A percentile compares a stretch with the other conserved stretches of the same genome.
Evolutionary conservation across 2,113 vertebrate genomes (phyloP).

Genomic region (Catagonus wagneri): DNA sequence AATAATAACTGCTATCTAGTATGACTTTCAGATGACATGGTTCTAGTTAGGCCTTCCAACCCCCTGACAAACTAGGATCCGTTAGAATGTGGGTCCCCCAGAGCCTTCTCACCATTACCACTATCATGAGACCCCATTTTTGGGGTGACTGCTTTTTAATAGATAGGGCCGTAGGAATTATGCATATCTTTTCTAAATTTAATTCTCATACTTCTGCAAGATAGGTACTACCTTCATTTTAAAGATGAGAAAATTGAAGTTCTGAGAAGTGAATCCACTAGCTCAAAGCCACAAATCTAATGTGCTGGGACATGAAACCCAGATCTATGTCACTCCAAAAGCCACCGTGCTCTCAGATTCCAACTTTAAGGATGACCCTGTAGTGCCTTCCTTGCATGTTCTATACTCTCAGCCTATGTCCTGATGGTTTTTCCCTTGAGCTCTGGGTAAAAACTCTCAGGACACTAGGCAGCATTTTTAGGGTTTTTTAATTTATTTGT

Average conservation of each 20-base stretch:
- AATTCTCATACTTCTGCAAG: background rate
- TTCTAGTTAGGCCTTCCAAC: background rate
- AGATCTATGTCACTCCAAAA: background rate
- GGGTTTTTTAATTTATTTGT: background rate
- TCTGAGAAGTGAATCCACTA: background rate
- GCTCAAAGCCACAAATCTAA: background rate
- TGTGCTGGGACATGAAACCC: background rate
- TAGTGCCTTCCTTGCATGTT: background rate
- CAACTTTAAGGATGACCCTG: background rate
- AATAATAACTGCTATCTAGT: background rate
- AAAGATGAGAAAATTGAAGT: background rate
- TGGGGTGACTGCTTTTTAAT: background rate
- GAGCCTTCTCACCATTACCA: background rate
- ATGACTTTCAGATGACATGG: background rate
- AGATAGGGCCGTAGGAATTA: background rate
- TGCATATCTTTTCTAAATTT: background rate
- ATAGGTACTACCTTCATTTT: background rate
- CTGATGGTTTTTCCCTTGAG: too few relatives aligned
- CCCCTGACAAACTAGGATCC: background rate
- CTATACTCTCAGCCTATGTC: background rate
- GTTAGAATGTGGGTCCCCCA: background rate
- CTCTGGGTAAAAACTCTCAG: background rate
- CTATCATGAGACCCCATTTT: background rate
- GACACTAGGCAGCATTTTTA: background rate
- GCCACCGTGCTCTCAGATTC: fast-evolving